A percentile compares a stretch with the other conserved stretches of the same genome.
Conservation (phyloP, 2,888 invertebrate species). For the Auanema freiburgensis region DNA sequence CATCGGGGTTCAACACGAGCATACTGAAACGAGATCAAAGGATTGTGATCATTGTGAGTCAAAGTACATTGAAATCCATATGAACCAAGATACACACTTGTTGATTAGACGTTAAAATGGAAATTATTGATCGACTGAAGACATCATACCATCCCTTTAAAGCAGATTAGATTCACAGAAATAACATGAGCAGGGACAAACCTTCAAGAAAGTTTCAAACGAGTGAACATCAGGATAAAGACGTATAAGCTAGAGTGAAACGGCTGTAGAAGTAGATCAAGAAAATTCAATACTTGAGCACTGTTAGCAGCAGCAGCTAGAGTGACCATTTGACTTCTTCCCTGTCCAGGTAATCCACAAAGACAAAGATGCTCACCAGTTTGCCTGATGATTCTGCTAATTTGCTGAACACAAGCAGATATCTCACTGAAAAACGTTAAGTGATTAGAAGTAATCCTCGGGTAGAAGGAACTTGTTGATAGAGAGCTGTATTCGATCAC, state of each 20-base stretch:
- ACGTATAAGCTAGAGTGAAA: slow-evolving; percentile 7
- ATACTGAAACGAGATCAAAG: slow-evolving; percentile 36
- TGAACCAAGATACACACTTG: slow-evolving; percentile 48
- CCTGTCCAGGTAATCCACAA: slow-evolving; percentile 27
- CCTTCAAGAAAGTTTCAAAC: slow-evolving; percentile 30
- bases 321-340: slow-evolving; percentile 33
- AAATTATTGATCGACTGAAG: slow-evolving; percentile 31
- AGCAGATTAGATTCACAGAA: no score
- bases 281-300: slow-evolving; percentile 19
- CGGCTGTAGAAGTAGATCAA: not conserved
- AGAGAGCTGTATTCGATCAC: slow-evolving; percentile 41
- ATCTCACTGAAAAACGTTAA: slow-evolving; percentile 22
- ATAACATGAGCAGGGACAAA: not conserved
- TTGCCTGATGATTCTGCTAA: slow-evolving; percentile 48
- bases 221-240: slow-evolving; percentile 30
- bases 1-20: slow-evolving; percentile 47
- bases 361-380: slow-evolving; percentile 49
- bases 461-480: slow-evolving; percentile 34
- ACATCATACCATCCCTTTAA: slow-evolving; percentile 18
- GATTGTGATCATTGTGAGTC: no score
- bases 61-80: slow-evolving; percentile 48
- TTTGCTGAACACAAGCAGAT: slow-evolving; percentile 42
- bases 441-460: not conserved
- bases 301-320: slow-evolving; percentile 35
- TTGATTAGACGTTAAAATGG: slow-evolving; percentile 44